Base-by-base conservation (phyloP, 2,888 invertebrate species). In the Megaustenia siamemsis region DNA sequence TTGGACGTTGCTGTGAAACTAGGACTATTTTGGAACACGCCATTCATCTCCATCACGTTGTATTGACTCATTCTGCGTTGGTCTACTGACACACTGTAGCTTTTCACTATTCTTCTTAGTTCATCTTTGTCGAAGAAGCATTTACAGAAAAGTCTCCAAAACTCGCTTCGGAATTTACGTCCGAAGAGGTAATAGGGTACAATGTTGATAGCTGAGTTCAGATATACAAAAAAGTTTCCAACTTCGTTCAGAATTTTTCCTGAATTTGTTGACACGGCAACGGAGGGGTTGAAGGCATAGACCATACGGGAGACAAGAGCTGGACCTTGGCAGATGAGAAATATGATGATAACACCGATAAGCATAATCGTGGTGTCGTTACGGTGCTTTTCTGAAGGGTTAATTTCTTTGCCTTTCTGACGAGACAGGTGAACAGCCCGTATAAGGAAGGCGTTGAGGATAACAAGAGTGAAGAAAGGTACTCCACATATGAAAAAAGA, bases 101-200 rank as follows among this genome's bases (percentile, higher is more conserved):
- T 90, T 6, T 91, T 87, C 1, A 88, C 89, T 28, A 92, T 89
- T 75, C 88, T 88, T 12, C 88, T 80, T 6, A 91, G 84, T 73
- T 91, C 90, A 56, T 90, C 89, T 49, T 89, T 89, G 32, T 90
- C 89, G 24, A 92, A 89, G 73, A 92, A 88, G 83, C 92, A 92
- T 21, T 87, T 87, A 83, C 93, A 93, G 88, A 93, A 93, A 8
- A 93, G 82, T 45, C 90, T 86, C 92, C 93, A 92, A 88, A 94
- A 93, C 86, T 93, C 92, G 43, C 88, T 88, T 10, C 94, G 91
- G 86, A 94, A 94, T 80, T 91, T 90, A 83, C 90, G 87, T 32
- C 94, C 93, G 84, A 94, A 94, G 86, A 94, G 92, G 86, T 94
- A 94, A 88, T 94, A 94, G 81, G 94, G 93, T 82, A 94, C 91